Conservation (phyloP, 2,113 vertebrate genomes). For the Montifringilla adamsi region DNA sequence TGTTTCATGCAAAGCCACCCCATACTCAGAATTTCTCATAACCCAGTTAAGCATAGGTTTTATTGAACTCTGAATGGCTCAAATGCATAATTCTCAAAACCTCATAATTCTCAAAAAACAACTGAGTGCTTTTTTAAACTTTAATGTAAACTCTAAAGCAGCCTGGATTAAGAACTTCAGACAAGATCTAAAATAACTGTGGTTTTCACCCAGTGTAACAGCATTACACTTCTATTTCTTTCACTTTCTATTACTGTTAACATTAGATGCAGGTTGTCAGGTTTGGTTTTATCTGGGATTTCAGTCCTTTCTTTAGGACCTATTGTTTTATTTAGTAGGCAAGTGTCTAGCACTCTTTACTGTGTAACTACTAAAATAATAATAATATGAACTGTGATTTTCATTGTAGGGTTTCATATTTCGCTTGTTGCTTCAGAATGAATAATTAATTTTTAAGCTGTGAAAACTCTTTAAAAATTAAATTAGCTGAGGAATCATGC, state of each 20-base stretch:
- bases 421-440: conserved; percentile 20
- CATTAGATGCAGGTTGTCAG: background rate
- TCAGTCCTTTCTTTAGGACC: background rate
- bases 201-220: background rate
- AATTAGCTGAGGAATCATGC: background rate
- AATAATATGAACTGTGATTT: background rate
- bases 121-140: background rate
- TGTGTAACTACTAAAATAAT: background rate
- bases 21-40: background rate
- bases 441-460: conserved; percentile 12
- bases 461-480: background rate
- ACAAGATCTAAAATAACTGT: background rate
- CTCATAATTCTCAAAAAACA: background rate
- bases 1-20: fast-evolving
- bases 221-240: background rate
- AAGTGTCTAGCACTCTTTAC: background rate
- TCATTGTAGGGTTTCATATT: background rate
- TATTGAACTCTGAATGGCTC: background rate
- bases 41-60: background rate
- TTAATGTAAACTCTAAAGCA: background rate
- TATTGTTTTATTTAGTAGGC: background rate
- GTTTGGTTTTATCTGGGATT: background rate
- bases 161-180: background rate
- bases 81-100: background rate
- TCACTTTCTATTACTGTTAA: background rate